Evolutionary conservation across 1,140 invertebrate genomes (phyloP), one percentile per base, ranked within the genome.

Genomic region (Yoshiicerus persimilis): DNA sequence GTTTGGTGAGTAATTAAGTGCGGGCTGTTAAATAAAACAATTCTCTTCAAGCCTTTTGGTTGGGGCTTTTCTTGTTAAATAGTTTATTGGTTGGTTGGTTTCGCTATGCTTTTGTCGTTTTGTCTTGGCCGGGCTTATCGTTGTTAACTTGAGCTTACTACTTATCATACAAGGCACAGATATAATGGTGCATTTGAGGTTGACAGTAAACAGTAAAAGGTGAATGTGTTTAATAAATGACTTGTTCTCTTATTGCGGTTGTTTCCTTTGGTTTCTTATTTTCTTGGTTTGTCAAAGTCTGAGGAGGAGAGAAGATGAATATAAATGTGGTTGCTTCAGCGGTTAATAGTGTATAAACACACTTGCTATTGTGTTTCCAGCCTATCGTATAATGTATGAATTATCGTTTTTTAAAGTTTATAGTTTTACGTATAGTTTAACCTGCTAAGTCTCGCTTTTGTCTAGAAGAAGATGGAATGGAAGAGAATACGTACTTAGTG

Each of bases 1-100:
- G 77, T 27, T 70, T 84, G 75, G 16, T 62, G 38, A 38, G 75
- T 64, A 87, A 84, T 87, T 87, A 87, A 87, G 66, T 87, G 75
- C 75, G 56, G 32, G 75, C 32, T 80, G 75, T 80, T 80, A 80
- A 80, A 80, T 80, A 84, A 84, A 84, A 84, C 38, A 84, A 84
- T 84, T 47, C 83, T 84, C 83, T 11, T 25, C 30, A 25, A 30
- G 32, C 11, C 13, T 27, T 2, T 32, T 20, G 30, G 27, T 75
- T 34, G n/a, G n/a, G n/a, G 1, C 27, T 80, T 80, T 8, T 38
- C 16, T 38, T 36, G n/a, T 66, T 66, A 47, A 9, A n/a, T 56
- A n/a, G 13, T 56, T 20, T 56, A 20, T 56, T 56, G 0, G 2
- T 4, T 41, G 10, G 39, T 56, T 56, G 47, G 47, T 56, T 56